Base-by-base conservation (phyloP, 2,113 vertebrate genomes). In the Callopanchax toddi region DNA sequence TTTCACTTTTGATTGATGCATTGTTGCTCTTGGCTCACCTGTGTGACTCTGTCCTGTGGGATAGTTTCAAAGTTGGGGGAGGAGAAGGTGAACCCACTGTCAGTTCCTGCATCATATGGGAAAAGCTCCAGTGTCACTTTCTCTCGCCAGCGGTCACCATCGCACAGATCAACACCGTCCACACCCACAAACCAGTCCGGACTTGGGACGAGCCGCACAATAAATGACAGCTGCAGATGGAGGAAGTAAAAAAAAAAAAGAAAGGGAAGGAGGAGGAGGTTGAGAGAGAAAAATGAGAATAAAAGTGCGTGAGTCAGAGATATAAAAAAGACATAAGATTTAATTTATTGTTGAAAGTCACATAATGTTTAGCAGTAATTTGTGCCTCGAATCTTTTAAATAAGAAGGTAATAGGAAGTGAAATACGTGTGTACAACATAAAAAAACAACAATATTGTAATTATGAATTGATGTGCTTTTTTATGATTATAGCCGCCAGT, bases 71-170 rank as follows among this genome's bases (percentile, higher is more conserved):
- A 99, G 77, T 98, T 99, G 29, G 97, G 97, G 0, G 96, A 98
- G 2, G 97, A 99, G 89, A 99, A 99, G 3, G 97, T 99, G 89
- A 99, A 99, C 21, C 97, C 97, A 2, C 96, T 99, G 46, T 99
- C 96, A 0, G 97, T 99, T 32, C 97, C 97, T 0, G 97, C 96
- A 13, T 99, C 97, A 0, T 96, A 93, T 0, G 97, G 97, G 73
- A 89, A 92, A 20, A 99, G 93, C 48, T 98, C 94, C 62, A 97
- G 22, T 0, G 91, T 82, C 1, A 94, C 67, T 40, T 87, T 94
- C 7, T 97, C 93, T 79, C 92, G 93, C 97, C 97, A 99, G 26
- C 69, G 90, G 39, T 90, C 88, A 5, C 93, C 93, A 4, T 95
- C 93, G 25, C 97, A 98, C 40, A 99, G 91, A 73, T 95, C 93